phyloP scores from a whole-genome alignment of 2,888 invertebrate genomes.

The Dione vanillae region DNA sequence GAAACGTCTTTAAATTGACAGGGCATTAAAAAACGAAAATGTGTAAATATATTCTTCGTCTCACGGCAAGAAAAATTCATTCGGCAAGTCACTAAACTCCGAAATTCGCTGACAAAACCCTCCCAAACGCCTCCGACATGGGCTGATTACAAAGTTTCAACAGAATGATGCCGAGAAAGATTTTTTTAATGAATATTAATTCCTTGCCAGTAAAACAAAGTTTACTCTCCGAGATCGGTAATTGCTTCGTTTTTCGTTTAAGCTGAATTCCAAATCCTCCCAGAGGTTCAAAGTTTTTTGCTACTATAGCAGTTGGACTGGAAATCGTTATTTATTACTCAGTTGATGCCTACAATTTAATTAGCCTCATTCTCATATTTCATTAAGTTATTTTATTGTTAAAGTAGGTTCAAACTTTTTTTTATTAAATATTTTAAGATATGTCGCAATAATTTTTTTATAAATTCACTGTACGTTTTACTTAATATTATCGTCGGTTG shows the following conservation, averaged over 20 bases:
- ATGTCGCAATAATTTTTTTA: no score
- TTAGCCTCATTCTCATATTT: constrained; percentile 8
- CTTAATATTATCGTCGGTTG: no score
- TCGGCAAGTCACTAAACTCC: constrained; percentile 68
- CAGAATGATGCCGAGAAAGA: constrained; percentile 76
- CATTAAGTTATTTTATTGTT: constrained; percentile 14
- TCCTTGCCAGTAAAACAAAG: constrained; percentile 79
- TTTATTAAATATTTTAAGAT: background rate
- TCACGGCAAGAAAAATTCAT: constrained; percentile 67
- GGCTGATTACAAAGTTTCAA: constrained; percentile 80
- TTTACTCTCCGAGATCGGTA: constrained; percentile 75
- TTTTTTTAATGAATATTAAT: constrained; percentile 84
- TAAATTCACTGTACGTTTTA: no score
- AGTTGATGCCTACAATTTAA: constrained; percentile 33
- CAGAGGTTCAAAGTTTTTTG: constrained; percentile 58
- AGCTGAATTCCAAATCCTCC: constrained; percentile 65
- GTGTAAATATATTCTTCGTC: constrained; percentile 51
- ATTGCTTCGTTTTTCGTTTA: constrained; percentile 75
- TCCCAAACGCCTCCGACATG: constrained; percentile 49
- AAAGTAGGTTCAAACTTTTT: background rate
- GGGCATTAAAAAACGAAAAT: constrained; percentile 29
- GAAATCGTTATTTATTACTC: constrained; percentile 45
- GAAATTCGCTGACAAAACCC: constrained; percentile 69
- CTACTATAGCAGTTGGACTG: constrained; percentile 47
- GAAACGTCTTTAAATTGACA: constrained; percentile 32